Conservation (phyloP, 2,797 vertebrate genomes). For the Diceros bicornis region DNA sequence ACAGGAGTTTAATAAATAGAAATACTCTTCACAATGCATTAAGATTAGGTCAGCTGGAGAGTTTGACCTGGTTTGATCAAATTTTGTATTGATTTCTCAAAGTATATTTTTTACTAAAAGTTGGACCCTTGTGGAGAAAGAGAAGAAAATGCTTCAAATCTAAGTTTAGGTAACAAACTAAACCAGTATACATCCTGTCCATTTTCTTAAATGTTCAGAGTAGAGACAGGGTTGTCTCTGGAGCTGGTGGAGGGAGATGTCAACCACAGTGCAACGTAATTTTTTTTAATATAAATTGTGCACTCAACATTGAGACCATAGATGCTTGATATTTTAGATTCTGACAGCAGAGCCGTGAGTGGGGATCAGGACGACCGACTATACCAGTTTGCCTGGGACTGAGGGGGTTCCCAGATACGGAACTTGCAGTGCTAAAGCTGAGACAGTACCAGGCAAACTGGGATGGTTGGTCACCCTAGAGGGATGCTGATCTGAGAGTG, state of each 20-base stretch:
- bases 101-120: conserved; percentile 42
- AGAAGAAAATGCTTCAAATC: not conserved
- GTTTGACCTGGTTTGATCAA: conserved; percentile 73
- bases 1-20: conserved; percentile 75
- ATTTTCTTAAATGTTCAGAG: not conserved
- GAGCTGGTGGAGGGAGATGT: not conserved
- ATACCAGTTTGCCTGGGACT: not conserved
- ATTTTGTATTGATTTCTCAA: conserved; percentile 76
- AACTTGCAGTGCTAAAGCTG: not conserved
- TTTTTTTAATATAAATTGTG: not conserved
- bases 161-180: not conserved
- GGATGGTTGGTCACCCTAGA: not conserved
- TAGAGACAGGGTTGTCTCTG: not conserved
- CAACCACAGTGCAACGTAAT: not conserved
- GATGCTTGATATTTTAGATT: not conserved
- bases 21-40: conserved; percentile 71
- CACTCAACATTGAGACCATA: not conserved
- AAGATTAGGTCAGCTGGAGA: conserved; percentile 76
- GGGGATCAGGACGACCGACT: not conserved
- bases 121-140: conserved; percentile 48
- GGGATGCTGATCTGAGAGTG: not conserved
- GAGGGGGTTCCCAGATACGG: not conserved
- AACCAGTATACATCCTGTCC: not conserved
- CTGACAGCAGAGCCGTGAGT: not conserved
- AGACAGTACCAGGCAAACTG: not conserved